Evolutionary conservation across 2,797 vertebrate species (phyloP), one percentile per base, ranked within the genome.

Genomic region (Percopsis omiscomaycus): DNA sequence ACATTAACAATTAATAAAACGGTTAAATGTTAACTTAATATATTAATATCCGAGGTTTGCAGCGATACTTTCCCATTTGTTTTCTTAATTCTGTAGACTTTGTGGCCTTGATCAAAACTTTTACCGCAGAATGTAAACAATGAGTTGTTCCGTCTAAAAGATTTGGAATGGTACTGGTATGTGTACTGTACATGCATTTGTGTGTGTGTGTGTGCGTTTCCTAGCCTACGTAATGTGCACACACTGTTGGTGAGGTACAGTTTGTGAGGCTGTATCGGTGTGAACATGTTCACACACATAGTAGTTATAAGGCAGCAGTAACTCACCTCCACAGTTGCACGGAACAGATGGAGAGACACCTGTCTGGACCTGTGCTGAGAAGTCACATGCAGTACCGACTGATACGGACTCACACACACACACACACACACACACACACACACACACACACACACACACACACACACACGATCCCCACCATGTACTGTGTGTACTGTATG

Each of bases 241-340:
- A 16, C 44, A 27, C 60, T 37, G 3, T 11, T 51, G 1, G 50
- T 3, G 10, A 27, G 44, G 54, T 59, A n/a, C 45, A 57, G 27
- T 68, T 42, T 52, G 29, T 68, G 32, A 55, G 70, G 66, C 55
- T 10, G 32, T 29, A 46, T 5, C 32, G 32, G 74, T 62, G 32
- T 55, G 61, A 74, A 52, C 85, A 78, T 81, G 84, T 77, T 69
- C 10, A 14, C 55, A 73, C 75, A 63, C 68, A 71, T 45, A 60
- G 65, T 8, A 37, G 32, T 37, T 37, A 6, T 37, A 37, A 37
- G 9, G 32, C 32, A 37, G 59, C 45, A 51, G 15, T 54, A 58
- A 44, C 60, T 59, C 60, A 60, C 22, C 10, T 56, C 5, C 30
- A 45, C 52, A 42, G 27, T 13, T 3, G 37, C 13, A 11, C 3